These are phyloP conservation scores for Grammomys dolichurus DNA, from an alignment of 2,113 vertebrate species.

Conservation along the genomic window DNA sequence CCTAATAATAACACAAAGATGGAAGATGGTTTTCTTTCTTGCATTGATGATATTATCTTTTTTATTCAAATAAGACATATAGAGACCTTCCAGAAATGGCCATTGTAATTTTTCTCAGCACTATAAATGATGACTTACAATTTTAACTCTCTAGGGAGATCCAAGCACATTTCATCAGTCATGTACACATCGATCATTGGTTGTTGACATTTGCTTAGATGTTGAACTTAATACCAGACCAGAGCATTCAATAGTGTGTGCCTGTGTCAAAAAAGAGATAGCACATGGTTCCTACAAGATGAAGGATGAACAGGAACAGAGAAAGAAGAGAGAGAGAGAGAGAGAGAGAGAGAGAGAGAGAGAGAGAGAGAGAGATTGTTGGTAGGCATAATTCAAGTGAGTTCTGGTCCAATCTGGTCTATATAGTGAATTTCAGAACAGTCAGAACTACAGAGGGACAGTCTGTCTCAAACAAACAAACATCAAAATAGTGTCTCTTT, in stretches of 20 bases:
- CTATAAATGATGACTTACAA: slow-evolving; percentile 69
- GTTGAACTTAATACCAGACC: slow-evolving; percentile 76
- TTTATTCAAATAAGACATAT: slow-evolving; percentile 37
- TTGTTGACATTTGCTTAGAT: slow-evolving; percentile 71
- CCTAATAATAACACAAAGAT: slow-evolving; percentile 58
- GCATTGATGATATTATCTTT: slow-evolving; percentile 27
- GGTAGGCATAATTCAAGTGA: slow-evolving; percentile 42
- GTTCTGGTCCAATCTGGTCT: neutral
- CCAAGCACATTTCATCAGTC: slow-evolving; percentile 72
- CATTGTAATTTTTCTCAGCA: slow-evolving; percentile 63
- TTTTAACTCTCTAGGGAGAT: slow-evolving; percentile 68
- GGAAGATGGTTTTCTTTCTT: slow-evolving; percentile 53
- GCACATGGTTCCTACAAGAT: slow-evolving; percentile 44
- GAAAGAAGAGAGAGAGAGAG: slow-evolving; percentile 14
- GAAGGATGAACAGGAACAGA: slow-evolving; percentile 27
- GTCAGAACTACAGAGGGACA: neutral
- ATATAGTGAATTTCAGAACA: neutral
- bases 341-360: neutral
- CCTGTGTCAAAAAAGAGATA: neutral
- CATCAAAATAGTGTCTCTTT: slow-evolving; percentile 25
- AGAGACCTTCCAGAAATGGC: slow-evolving; percentile 67
- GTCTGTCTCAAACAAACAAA: neutral
- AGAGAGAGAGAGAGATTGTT: neutral
- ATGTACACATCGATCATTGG: slow-evolving; percentile 79
- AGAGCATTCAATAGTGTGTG: slow-evolving; percentile 60